A percentile compares a stretch with the other conserved stretches of the same genome.
phyloP scores from a whole-genome alignment of 30 jellyfish, hydroid and myxozoan genomes.

The Aurelia coerulea region DNA sequence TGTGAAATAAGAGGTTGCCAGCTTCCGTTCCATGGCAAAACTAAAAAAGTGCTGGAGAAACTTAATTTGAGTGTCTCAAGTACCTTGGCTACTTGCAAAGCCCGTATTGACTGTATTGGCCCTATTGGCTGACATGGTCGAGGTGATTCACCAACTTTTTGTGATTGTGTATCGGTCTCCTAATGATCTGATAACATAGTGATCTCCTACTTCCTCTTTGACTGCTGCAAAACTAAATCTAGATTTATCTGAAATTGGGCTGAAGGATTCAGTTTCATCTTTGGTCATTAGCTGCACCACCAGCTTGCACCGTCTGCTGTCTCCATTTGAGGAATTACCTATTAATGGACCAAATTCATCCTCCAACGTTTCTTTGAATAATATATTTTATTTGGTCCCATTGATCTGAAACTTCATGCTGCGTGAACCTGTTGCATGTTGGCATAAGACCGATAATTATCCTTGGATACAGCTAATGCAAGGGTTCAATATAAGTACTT shows the following conservation, averaged over 20 bases:
- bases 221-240: too few relatives aligned
- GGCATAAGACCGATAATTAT: neutral
- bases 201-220: too few relatives aligned
- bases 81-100: slow-evolving; percentile 31
- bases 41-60: neutral
- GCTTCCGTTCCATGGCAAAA: slow-evolving; percentile 6
- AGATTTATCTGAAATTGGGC: too few relatives aligned
- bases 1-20: neutral
- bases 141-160: too few relatives aligned
- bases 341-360: slow-evolving; percentile 56
- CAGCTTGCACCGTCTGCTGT: slow-evolving; percentile 37
- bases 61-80: slow-evolving; percentile 25
- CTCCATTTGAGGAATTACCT: slow-evolving; percentile 71
- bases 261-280: too few relatives aligned
- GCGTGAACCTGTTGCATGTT: slow-evolving; percentile 22
- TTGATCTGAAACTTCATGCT: neutral
- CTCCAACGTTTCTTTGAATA: slow-evolving; percentile 12
- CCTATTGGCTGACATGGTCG: too few relatives aligned
- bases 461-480: too few relatives aligned
- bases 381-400: neutral
- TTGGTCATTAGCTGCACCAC: too few relatives aligned
- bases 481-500: neutral
- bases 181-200: too few relatives aligned
- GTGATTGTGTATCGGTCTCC: too few relatives aligned
- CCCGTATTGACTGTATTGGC: too few relatives aligned